Evolutionary conservation across 2,113 vertebrate species (phyloP).

Genomic region (Oreochromis spilurus): DNA sequence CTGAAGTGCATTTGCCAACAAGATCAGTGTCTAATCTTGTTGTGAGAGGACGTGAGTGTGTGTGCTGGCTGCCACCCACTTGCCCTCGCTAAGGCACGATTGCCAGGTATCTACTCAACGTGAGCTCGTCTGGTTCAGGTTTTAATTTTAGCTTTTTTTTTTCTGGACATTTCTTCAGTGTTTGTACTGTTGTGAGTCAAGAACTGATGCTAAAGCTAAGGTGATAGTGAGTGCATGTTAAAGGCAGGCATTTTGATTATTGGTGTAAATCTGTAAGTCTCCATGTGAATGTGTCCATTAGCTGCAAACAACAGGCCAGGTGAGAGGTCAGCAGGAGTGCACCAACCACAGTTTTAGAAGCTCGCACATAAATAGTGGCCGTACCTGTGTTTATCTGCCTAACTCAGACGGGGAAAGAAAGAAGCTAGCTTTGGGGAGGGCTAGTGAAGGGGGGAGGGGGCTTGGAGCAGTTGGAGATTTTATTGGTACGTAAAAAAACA

Average conservation of each 20-base stretch:
- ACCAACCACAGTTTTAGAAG: neutral
- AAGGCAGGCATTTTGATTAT: neutral
- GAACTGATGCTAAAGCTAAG: neutral
- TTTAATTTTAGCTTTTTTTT: neutral
- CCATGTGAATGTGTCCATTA: neutral
- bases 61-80: neutral
- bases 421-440: neutral
- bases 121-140: neutral
- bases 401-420: neutral
- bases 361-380: neutral
- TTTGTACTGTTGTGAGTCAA: neutral
- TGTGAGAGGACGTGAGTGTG: neutral
- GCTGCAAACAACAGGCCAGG: neutral
- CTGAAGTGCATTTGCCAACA: neutral
- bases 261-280: neutral
- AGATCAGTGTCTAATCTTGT: neutral
- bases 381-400: neutral
- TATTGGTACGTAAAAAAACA: slow-evolving; percentile 47
- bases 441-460: neutral
- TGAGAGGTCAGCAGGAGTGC: neutral
- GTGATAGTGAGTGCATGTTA: neutral
- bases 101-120: neutral
- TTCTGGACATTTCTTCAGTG: neutral
- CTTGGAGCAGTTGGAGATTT: slow-evolving; percentile 30
- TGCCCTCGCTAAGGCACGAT: neutral